Evolutionary conservation across 2,888 invertebrate species (phyloP).

Genomic region (Chloromyia formosa): DNA sequence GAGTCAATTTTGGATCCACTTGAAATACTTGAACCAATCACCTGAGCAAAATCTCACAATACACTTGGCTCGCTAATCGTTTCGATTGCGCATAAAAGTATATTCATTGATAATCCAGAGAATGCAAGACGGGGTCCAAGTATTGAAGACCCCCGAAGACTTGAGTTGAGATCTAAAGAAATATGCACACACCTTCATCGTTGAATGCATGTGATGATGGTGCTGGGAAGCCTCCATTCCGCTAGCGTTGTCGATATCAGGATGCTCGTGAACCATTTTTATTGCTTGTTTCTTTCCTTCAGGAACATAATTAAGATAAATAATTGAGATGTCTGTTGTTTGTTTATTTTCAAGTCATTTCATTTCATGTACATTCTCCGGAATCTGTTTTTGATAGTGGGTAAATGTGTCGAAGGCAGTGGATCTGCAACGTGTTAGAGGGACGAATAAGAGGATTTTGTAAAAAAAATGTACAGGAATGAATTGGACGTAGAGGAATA

Average conservation of each 20-base stretch:
- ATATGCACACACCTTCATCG: background rate
- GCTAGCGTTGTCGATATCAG: background rate
- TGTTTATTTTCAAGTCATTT: conserved; percentile 44
- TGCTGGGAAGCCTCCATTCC: too few relatives aligned
- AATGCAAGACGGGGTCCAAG: background rate
- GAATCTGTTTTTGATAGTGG: conserved; percentile 33
- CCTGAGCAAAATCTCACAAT: conserved; percentile 43
- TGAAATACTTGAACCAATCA: conserved; percentile 47
- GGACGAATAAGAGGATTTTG: too few relatives aligned
- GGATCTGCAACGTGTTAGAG: background rate
- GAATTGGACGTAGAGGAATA: too few relatives aligned
- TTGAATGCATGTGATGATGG: too few relatives aligned
- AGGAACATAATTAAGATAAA: conserved; percentile 50
- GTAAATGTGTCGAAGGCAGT: background rate
- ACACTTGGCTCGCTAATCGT: conserved; percentile 30
- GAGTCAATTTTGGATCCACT: conserved; percentile 43
- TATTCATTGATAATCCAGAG: background rate
- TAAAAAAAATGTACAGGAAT: too few relatives aligned
- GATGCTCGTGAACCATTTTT: conserved; percentile 39
- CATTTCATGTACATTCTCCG: conserved; percentile 43
- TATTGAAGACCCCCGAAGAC: background rate
- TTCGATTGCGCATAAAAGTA: conserved; percentile 25
- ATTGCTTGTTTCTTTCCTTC: conserved; percentile 41
- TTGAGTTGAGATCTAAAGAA: background rate
- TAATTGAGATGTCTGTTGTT: conserved; percentile 48